Evolutionary conservation across 2,113 vertebrate genomes (phyloP), one percentile per base, ranked within the genome.

Genomic region (Chaetops frenatus): DNA sequence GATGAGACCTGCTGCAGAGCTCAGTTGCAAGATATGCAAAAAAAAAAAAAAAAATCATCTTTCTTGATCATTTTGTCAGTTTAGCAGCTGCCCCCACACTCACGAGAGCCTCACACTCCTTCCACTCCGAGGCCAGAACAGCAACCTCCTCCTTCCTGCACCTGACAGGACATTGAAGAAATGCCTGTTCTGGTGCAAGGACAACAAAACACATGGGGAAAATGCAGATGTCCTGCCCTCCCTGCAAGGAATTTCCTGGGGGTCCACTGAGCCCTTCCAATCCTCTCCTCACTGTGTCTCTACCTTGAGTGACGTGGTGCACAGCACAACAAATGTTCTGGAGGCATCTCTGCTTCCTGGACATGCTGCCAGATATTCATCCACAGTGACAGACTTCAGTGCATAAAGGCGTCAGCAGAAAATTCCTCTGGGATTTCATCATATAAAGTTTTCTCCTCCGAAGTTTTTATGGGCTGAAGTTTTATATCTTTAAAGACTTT

Each of bases 391-490:
- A 80, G 80, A 86, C 80, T 88, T 78, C 67, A 81, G 71, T 21
- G 47, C 44, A 78, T 48, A 86, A 90, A 94, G 67, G 56, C 28
- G 18, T 51, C 47, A 86, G 67, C n/a, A 81, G 69, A 93, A 73
- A 93, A 95, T 74, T 84, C 90, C 77, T 47, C 67, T 11, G 61
- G 90, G 95, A 84, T 88, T 90, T 60, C 61, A 42, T 81, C 53
- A 0, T 81, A 92, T 79, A 96, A 94, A 95, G 93, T 94, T 97
- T 86, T 84, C 93, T 90, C 72, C 92, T 92, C 58, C 82, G 40
- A 96, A 94, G 85, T 88, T 95, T 96, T 97, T 96, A 96, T 57
- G 65, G 57, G 64, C 42, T 62, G 58, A 83, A 93, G 51, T 90
- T 95, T 93, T 95, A 95, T 87, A 28, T 38, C 88, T 86, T 86